Conservation (phyloP, 2,113 vertebrate genomes). For the Onychostoma macrolepis region DNA sequence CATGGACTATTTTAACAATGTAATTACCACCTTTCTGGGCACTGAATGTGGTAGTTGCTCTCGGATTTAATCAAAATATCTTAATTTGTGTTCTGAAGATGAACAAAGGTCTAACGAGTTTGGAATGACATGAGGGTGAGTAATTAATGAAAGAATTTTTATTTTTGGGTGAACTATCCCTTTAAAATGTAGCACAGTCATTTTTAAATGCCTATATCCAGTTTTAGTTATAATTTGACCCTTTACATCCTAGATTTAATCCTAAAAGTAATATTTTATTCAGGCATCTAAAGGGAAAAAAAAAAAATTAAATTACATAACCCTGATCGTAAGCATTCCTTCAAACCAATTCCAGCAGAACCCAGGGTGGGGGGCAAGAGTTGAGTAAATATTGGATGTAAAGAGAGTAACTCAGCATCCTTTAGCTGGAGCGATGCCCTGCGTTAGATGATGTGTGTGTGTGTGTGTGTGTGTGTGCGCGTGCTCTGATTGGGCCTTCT, state of each 20-base stretch:
- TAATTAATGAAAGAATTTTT: too few species aligned
- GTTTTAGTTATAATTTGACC: background rate
- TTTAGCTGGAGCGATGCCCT: constrained; percentile 36
- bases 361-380: background rate
- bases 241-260: background rate
- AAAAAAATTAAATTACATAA: constrained; percentile 3
- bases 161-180: too few species aligned
- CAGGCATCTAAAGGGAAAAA: background rate
- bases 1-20: too few species aligned
- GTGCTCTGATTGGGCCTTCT: constrained; percentile 42
- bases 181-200: too few species aligned
- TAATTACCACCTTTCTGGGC: too few species aligned
- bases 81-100: too few species aligned
- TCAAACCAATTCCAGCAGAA: constrained; percentile 3
- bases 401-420: constrained; percentile 17
- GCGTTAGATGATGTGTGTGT: constrained; percentile 14
- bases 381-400: background rate
- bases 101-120: too few species aligned
- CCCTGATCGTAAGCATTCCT: background rate
- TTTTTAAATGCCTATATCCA: background rate
- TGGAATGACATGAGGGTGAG: too few species aligned
- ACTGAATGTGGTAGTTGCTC: too few species aligned
- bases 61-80: too few species aligned
- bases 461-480: background rate
- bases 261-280: background rate